Percentiles rank a stretch among this genome's conserved stretches.
Evolutionary conservation across 2,888 invertebrate species (phyloP).

Genomic region (Caradrina kadenii): DNA sequence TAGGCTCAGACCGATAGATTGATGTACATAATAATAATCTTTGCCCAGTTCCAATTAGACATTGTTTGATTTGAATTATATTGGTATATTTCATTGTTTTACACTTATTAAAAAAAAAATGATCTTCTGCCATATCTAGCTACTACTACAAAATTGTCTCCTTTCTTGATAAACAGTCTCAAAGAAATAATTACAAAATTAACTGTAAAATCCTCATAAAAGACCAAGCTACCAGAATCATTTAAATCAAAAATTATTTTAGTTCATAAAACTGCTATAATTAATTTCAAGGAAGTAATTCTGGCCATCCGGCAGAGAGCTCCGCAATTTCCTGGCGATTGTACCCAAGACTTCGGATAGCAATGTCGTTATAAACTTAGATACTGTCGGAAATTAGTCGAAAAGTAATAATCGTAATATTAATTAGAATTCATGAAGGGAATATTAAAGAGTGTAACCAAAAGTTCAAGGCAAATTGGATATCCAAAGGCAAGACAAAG

Average conservation of each 20-base stretch:
- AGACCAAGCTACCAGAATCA: constrained; percentile 14
- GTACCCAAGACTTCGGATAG: constrained; percentile 33
- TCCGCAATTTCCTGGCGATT: constrained; percentile 58
- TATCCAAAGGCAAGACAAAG: neutral
- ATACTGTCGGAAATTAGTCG: constrained; percentile 31
- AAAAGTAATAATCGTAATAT: constrained; percentile 49
- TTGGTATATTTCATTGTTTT: too few species aligned
- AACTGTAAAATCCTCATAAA: neutral
- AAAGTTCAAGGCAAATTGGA: constrained; percentile 23
- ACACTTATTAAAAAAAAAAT: too few species aligned
- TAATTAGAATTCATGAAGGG: constrained; percentile 33
- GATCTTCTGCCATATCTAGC: too few species aligned
- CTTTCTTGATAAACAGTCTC: neutral
- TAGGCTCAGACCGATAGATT: too few species aligned
- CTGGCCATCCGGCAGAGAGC: constrained; percentile 38
- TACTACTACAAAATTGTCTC: neutral
- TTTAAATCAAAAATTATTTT: constrained; percentile 47
- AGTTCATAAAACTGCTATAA: constrained; percentile 59
- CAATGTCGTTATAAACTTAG: constrained; percentile 58
- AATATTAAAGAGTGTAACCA: constrained; percentile 7
- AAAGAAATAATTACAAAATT: constrained; percentile 9
- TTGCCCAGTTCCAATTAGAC: too few species aligned
- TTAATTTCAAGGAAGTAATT: constrained; percentile 59
- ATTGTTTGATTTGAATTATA: too few species aligned
- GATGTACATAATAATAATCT: too few species aligned